Evolutionary conservation across 2,113 vertebrate genomes (phyloP), one percentile per base, ranked within the genome.

Genomic region (Columba janthina): DNA sequence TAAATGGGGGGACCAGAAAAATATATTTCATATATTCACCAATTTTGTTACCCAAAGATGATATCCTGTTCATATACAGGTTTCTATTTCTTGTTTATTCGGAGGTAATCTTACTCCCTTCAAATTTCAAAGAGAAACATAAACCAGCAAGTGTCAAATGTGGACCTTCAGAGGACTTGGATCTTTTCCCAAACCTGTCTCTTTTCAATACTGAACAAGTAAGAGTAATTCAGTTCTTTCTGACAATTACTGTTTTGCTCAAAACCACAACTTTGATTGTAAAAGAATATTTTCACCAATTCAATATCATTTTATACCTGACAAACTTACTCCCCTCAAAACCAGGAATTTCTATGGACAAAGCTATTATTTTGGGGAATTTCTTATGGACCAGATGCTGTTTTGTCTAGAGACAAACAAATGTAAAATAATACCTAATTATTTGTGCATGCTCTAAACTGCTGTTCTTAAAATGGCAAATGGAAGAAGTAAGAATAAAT

Each of bases 381-480:
- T 87, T 61, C 73, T 34, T n/a, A 58, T 6, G 25, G 57, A 46
- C 17, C 31, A 50, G 15, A 65, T 22, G 29, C 21, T 91, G 17
- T 54, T 50, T 64, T 82, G 46, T 80, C n/a, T 80, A 54, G 22
- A 84, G 29, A 84, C 12, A 89, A 82, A 80, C 18, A 73, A 56
- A 58, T 31, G 21, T 53, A 66, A 79, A 86, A 83, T 79, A 48
- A 11, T 7, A 85, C 25, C 38, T 15, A 48, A 88, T 81, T 29
- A 71, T 81, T 51, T 94, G 29, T 79, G 61, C 57, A 87, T 40
- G 69, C 2, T n/a, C 6, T 24, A 15, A 88, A 60, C 24, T 25
- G 26, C 14, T 75, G 36, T 22, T 82, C 76, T 90, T 82, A 93
- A 90, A 90, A 88, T 32, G 48, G n/a, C 66, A 95, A 88, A 72